Percentiles rank a stretch among this genome's conserved stretches.
Evolutionary conservation across 2,797 vertebrate genomes (phyloP).

Genomic region (Phoebastria nigripes): DNA sequence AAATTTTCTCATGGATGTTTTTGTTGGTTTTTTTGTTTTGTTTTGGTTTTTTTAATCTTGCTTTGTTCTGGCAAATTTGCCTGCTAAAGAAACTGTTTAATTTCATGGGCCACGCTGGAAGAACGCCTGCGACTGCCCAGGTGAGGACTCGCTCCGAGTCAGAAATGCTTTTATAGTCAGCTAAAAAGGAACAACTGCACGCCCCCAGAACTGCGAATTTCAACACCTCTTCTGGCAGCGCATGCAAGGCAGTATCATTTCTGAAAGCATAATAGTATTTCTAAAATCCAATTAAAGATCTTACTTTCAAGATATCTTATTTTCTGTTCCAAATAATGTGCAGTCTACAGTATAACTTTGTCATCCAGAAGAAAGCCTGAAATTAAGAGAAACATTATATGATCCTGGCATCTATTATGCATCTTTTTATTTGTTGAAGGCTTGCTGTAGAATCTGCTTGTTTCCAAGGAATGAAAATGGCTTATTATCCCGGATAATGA

Average conservation of each 20-base stretch:
- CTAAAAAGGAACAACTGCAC: not conserved
- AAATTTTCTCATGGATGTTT: not conserved
- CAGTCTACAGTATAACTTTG: not conserved
- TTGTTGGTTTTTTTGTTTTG: not conserved
- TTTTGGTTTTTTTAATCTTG: not conserved
- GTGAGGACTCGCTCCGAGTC: not conserved
- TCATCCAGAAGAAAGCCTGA: not conserved
- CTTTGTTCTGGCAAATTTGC: not conserved
- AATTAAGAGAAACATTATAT: conserved; percentile 36
- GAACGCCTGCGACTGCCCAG: not conserved
- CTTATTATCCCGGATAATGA: conserved; percentile 46
- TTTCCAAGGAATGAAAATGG: conserved; percentile 63
- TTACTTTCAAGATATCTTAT: not conserved
- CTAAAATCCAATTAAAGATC: conserved; percentile 6
- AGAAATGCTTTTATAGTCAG: not conserved
- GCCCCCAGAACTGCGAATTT: not conserved
- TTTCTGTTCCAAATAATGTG: conserved; percentile 24
- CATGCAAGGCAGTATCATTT: not conserved
- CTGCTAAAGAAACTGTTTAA: not conserved
- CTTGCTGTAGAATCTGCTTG: conserved; percentile 20
- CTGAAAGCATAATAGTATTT: conserved; percentile 6
- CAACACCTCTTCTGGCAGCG: not conserved
- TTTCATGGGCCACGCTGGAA: not conserved
- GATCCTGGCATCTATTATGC: conserved; percentile 4
- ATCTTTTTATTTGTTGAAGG: conserved; percentile 29